Conservation (phyloP, 1,140 invertebrate genomes). For the Periplaneta americana region DNA sequence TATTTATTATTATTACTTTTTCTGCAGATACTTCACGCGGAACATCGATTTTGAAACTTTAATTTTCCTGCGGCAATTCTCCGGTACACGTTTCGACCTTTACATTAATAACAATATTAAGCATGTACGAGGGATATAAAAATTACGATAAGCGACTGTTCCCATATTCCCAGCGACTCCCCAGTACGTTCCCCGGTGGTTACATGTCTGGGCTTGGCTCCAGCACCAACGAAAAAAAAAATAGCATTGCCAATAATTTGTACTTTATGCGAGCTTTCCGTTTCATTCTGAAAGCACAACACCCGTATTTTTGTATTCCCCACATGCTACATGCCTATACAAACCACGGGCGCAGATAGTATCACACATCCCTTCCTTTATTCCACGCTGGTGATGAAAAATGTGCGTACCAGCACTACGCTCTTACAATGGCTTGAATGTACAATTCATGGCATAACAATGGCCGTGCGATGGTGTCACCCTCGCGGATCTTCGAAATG, state of each 20-base stretch:
- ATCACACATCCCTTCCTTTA: background rate
- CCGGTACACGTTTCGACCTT: too few relatives aligned
- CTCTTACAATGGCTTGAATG: background rate
- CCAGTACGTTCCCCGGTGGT: too few relatives aligned
- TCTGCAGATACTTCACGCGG: too few relatives aligned
- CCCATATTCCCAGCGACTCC: too few relatives aligned
- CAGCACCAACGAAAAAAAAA: background rate
- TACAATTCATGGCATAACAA: background rate
- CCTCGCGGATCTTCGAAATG: background rate
- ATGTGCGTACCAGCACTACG: too few relatives aligned
- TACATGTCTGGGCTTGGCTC: background rate
- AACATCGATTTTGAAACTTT: too few relatives aligned
- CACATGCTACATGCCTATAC: background rate
- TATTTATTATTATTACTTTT: too few relatives aligned
- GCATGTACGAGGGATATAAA: too few relatives aligned
- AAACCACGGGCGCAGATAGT: background rate
- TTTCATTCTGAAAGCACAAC: background rate
- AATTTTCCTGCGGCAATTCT: too few relatives aligned
- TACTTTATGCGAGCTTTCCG: background rate
- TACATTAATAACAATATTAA: too few relatives aligned
- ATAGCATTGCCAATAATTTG: background rate
- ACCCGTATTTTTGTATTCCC: background rate
- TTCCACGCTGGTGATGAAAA: too few relatives aligned
- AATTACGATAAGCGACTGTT: too few relatives aligned
- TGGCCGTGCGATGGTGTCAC: background rate